phyloP scores from a whole-genome alignment of 2,797 vertebrate genomes.

The Bryconaethiops microstoma region DNA sequence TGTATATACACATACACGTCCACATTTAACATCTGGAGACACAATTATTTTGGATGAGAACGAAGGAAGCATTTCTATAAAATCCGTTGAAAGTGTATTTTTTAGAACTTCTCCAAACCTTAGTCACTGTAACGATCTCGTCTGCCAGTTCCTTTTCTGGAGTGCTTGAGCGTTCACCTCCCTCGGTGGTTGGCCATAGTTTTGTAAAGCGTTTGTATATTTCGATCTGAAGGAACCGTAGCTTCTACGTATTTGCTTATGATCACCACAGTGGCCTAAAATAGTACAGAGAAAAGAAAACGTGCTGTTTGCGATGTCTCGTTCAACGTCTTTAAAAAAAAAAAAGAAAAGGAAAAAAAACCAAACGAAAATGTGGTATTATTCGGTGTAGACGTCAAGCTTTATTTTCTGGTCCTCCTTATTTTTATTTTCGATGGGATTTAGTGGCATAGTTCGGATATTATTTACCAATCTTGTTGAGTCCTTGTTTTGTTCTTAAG shows the following conservation, averaged over 20 bases:
- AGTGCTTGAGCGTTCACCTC: slow-evolving; percentile 58
- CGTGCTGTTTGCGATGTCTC: slow-evolving; percentile 36
- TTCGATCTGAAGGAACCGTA: slow-evolving; percentile 73
- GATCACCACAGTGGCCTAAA: slow-evolving; percentile 89
- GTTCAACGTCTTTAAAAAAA: slow-evolving; percentile 36
- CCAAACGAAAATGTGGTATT: not conserved
- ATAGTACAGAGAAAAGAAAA: slow-evolving; percentile 64
- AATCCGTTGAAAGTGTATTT: slow-evolving; percentile 16
- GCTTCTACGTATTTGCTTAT: slow-evolving; percentile 70
- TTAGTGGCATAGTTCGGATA: slow-evolving; percentile 8
- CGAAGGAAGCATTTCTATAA: slow-evolving; percentile 17
- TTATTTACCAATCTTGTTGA: slow-evolving; percentile 47
- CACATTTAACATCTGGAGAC: slow-evolving; percentile 11
- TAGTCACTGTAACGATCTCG: not conserved
- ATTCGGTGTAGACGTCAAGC: slow-evolving; percentile 8
- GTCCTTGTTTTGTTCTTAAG: not conserved
- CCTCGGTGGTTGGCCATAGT: slow-evolving; percentile 61
- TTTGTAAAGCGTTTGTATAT: slow-evolving; percentile 70
- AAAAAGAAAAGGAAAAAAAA: not conserved
- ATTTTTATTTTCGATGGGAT: slow-evolving; percentile 7
- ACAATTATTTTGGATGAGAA: slow-evolving; percentile 21
- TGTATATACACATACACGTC: slow-evolving; percentile 8
- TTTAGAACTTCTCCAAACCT: not conserved
- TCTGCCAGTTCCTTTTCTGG: slow-evolving; percentile 13
- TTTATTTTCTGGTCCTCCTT: not conserved